phyloP scores from a whole-genome alignment of 2,113 vertebrate genomes.

The Dascyllus trimaculatus region DNA sequence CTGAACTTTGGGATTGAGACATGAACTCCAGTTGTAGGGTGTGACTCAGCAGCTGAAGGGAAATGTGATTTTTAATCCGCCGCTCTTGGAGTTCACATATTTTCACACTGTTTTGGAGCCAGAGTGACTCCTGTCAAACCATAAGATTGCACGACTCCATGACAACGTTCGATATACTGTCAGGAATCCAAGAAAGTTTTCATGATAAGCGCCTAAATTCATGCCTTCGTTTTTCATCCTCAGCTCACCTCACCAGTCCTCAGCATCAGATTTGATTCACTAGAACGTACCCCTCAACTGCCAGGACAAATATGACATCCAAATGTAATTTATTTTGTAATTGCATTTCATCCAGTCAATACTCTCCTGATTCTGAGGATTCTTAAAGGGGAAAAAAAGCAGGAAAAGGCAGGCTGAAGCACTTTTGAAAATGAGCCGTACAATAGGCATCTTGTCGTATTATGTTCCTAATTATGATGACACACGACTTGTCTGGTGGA shows the following conservation, averaged over 20 bases:
- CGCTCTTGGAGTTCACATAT: background rate
- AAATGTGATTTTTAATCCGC: conserved; percentile 18
- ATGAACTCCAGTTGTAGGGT: conserved; percentile 8
- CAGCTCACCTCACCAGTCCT: conserved; percentile 4
- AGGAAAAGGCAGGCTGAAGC: conserved; percentile 21
- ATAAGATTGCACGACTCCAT: no score
- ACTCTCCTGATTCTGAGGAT: conserved; percentile 43
- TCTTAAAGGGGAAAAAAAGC: conserved; percentile 12
- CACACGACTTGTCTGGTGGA: conserved; percentile 46
- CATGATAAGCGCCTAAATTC: background rate
- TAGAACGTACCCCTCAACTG: conserved; percentile 12
- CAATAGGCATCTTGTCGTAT: conserved; percentile 69
- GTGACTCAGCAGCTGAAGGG: conserved; percentile 18
- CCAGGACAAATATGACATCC: conserved; percentile 50
- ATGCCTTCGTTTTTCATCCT: background rate
- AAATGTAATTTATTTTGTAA: conserved; percentile 63
- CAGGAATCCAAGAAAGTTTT: background rate
- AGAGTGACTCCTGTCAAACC: background rate
- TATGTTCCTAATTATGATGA: conserved; percentile 66
- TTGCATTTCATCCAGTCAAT: conserved; percentile 62
- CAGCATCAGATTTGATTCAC: conserved; percentile 39
- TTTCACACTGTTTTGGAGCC: background rate
- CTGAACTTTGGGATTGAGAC: conserved; percentile 37
- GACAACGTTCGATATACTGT: background rate
- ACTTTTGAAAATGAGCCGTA: conserved; percentile 73